Conservation (phyloP, 2,113 vertebrate species). For the Pionites leucogaster region DNA sequence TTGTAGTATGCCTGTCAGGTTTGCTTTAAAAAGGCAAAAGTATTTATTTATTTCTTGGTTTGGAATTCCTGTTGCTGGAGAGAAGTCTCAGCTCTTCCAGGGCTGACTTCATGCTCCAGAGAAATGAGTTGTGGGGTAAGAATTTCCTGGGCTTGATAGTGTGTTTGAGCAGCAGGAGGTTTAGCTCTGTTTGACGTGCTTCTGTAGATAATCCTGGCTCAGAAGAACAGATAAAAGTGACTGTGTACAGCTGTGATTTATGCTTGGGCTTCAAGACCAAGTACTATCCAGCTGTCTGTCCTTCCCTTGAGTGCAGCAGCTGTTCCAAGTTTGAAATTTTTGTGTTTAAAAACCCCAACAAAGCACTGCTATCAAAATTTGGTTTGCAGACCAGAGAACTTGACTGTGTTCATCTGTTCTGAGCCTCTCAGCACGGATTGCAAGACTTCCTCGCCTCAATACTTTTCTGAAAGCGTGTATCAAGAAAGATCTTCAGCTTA, state of each 20-base stretch:
- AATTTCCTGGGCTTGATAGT: background rate
- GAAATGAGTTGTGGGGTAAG: background rate
- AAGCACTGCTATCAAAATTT: background rate
- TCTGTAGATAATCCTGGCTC: background rate
- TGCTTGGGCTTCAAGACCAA: background rate
- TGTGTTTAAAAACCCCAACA: background rate
- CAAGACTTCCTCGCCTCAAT: background rate
- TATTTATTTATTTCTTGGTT: background rate
- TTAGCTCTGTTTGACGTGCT: background rate
- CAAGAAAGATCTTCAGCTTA: background rate
- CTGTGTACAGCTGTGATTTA: background rate
- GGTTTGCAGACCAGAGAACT: background rate
- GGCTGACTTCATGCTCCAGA: background rate
- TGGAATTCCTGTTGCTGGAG: background rate
- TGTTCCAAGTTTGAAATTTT: background rate
- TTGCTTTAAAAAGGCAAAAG: background rate
- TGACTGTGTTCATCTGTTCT: background rate
- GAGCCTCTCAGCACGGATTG: background rate
- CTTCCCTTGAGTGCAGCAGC: background rate
- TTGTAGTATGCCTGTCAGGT: background rate
- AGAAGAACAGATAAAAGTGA: conserved; percentile 4
- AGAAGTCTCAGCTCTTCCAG: background rate
- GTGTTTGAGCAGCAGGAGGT: background rate
- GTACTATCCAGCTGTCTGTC: background rate
- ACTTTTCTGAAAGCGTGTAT: background rate